Evolutionary conservation across 2,888 invertebrate species (phyloP), one percentile per base, ranked within the genome.

Genomic region (Cataglyphis livida): DNA sequence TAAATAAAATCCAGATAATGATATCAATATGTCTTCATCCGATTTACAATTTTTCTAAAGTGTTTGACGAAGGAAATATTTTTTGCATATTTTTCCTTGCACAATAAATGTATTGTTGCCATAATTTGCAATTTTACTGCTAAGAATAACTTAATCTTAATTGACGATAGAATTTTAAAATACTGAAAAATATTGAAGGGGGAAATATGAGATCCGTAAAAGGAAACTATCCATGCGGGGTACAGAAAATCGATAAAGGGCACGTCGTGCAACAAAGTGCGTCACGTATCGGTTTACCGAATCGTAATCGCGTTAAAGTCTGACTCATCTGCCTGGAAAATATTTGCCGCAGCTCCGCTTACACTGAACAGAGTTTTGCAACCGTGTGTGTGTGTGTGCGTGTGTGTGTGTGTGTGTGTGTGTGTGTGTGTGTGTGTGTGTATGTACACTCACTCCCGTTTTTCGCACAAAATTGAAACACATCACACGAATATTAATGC

Each of bases 231-330:
- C 38, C 41, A 41, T 35, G 51, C 18, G 7, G 21, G 21, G 6
- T 18, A n/a, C n/a, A 3, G 21, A 61, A 66, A 81, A 81, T 84
- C 88, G 76, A 84, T 81, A 51, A 57, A 76, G 48, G 51, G 18
- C 25, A 51, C 9, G 1, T 25, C 21, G 64, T 38, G 54, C 25
- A 81, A 78, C 79, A 62, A 64, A 66, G 44, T 79, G 41, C 61
- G 66, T 57, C 12, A 57, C 38, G 51, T 84, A 88, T 83, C 74
- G 83, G 62, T 87, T 83, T 83, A 79, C 59, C 66, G 81, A 83
- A 87, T 88, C 35, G 78, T 85, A 89, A 88, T 82, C 75, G 70
- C 35, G 51, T 88, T 62, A 86, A 66, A 38, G 61, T 51, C 81
- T 64, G 32, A 64, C n/a, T 65, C 65, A 74, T 64, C 38, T 21